Evolutionary conservation across 1,140 invertebrate species (phyloP).

Genomic region (Anastatus disparis): DNA sequence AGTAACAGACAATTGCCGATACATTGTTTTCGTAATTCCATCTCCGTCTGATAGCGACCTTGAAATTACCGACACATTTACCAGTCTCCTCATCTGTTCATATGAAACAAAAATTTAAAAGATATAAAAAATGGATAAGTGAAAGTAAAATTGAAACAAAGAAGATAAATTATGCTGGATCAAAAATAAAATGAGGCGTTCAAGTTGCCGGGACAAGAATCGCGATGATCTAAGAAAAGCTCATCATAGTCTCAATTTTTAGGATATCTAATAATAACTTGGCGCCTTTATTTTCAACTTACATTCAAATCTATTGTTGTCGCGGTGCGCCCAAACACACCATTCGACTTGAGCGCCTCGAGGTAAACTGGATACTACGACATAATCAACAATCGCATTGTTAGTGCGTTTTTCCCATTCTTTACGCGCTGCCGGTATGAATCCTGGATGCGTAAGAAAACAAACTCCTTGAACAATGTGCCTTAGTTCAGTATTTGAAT

Average conservation of each 20-base stretch:
- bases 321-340: slow-evolving; percentile 89
- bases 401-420: slow-evolving; percentile 87
- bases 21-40: slow-evolving; percentile 92
- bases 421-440: slow-evolving; percentile 77
- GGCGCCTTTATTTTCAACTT: slow-evolving; percentile 60
- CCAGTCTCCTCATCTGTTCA: slow-evolving; percentile 90
- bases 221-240: not conserved
- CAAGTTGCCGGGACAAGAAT: not conserved
- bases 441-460: slow-evolving; percentile 78
- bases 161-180: not conserved
- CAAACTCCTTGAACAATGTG: slow-evolving; percentile 88
- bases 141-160: slow-evolving; percentile 11
- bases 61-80: slow-evolving; percentile 81
- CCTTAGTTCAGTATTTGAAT: slow-evolving; percentile 77
- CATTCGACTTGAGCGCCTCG: slow-evolving; percentile 87
- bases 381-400: slow-evolving; percentile 87
- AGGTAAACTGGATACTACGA: slow-evolving; percentile 84
- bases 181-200: slow-evolving; percentile 21
- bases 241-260: too few species aligned
- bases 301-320: slow-evolving; percentile 89
- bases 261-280: not conserved
- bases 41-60: slow-evolving; percentile 81
- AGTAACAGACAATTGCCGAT: slow-evolving; percentile 83
- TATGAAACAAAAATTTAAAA: slow-evolving; percentile 46
- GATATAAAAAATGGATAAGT: slow-evolving; percentile 20